Conservation (phyloP, 2,888 invertebrate species). For the Ormyrus labotus region DNA sequence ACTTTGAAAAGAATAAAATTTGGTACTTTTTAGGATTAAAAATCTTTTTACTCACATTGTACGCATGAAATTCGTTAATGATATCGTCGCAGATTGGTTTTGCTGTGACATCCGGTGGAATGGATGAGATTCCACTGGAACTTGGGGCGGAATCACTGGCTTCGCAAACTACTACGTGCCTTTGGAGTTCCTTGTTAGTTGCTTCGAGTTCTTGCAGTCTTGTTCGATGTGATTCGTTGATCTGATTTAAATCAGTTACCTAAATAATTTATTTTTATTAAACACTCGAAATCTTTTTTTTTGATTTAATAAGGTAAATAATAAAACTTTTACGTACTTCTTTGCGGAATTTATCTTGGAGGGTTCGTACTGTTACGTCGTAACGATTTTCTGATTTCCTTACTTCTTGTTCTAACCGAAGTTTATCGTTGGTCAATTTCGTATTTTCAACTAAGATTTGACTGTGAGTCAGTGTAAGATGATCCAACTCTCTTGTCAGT, state of each 20-base stretch:
- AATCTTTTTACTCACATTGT: constrained; percentile 65
- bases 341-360: constrained; percentile 72
- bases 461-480: constrained; percentile 84
- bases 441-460: constrained; percentile 86
- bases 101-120: constrained; percentile 66
- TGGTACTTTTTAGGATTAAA: no score
- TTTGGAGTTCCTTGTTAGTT: constrained; percentile 73
- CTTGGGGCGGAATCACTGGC: constrained; percentile 74
- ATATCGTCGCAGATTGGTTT: constrained; percentile 70
- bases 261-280: constrained; percentile 55
- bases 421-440: constrained; percentile 83
- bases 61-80: constrained; percentile 69
- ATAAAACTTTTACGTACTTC: constrained; percentile 62
- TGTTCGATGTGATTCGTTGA: constrained; percentile 75
- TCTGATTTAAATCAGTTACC: constrained; percentile 76
- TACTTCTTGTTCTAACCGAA: constrained; percentile 81
- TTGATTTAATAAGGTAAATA: constrained; percentile 7
- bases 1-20: neutral
- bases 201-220: constrained; percentile 75
- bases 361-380: constrained; percentile 65
- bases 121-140: constrained; percentile 73
- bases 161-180: constrained; percentile 71
- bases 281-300: constrained; percentile 1
- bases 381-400: constrained; percentile 75
- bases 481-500: constrained; percentile 83